Conservation (phyloP, 30 jellyfish, hydroid and myxozoan genomes). For the Aurelia sp. region DNA sequence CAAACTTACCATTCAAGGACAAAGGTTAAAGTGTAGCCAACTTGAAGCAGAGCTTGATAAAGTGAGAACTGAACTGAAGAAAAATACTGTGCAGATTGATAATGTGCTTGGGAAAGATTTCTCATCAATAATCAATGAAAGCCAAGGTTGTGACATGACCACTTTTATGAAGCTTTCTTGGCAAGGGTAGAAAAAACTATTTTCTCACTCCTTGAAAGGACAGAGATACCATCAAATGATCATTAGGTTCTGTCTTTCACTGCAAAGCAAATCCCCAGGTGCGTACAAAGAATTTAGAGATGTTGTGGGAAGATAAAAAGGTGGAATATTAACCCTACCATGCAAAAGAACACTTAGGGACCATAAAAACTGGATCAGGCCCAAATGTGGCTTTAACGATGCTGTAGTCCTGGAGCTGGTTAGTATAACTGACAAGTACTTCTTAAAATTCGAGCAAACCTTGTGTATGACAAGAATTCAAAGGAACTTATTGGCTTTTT, state of each 20-base stretch:
- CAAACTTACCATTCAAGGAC: slow-evolving; percentile 57
- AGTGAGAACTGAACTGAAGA: slow-evolving; percentile 43
- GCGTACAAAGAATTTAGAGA: slow-evolving; percentile 73
- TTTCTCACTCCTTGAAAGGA: slow-evolving; percentile 52
- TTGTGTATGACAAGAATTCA: slow-evolving; percentile 48
- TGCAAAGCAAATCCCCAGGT: slow-evolving; percentile 73
- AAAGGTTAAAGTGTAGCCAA: slow-evolving; percentile 64
- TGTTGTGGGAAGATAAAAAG: slow-evolving; percentile 23
- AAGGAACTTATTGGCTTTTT: slow-evolving; percentile 49
- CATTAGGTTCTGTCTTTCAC: slow-evolving; percentile 69
- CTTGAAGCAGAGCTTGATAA: slow-evolving; percentile 50
- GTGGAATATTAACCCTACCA: slow-evolving; percentile 67
- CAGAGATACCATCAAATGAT: slow-evolving; percentile 83
- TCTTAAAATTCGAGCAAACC: slow-evolving; percentile 28
- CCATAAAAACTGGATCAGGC: slow-evolving; percentile 57
- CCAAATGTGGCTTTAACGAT: slow-evolving; percentile 55
- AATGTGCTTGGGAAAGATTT: not conserved
- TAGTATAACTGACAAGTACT: slow-evolving; percentile 8
- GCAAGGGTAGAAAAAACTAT: slow-evolving; percentile 71
- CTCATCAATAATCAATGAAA: too few relatives aligned
- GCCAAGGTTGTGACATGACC: slow-evolving; percentile 57
- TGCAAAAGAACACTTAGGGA: slow-evolving; percentile 75
- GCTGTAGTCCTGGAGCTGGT: slow-evolving; percentile 28
- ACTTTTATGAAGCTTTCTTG: slow-evolving; percentile 84
- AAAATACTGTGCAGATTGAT: slow-evolving; percentile 13